These are phyloP conservation scores for Acholoe squamosa DNA, from an alignment of 2,888 invertebrate species.

Conservation along the genomic window DNA sequence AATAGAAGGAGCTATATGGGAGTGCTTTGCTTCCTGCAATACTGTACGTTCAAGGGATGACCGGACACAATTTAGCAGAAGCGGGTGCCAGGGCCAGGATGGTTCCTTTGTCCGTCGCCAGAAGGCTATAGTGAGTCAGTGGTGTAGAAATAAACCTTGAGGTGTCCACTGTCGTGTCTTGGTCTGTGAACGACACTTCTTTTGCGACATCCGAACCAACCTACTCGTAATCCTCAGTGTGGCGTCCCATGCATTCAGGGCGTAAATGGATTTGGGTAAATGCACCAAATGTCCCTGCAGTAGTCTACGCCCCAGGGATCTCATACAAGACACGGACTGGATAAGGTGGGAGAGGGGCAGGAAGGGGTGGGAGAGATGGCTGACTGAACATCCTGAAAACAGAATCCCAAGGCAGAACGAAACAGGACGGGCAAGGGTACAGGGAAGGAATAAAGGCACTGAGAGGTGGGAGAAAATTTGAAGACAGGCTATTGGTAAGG, in stretches of 20 bases:
- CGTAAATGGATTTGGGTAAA: conserved; percentile 12
- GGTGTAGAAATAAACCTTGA: background rate
- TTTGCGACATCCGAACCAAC: background rate
- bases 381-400: too few species aligned
- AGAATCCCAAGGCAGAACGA: too few species aligned
- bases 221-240: background rate
- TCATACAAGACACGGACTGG: background rate
- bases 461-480: too few species aligned
- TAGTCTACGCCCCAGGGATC: background rate
- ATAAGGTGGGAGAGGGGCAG: background rate
- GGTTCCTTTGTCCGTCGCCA: background rate
- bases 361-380: background rate
- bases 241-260: background rate
- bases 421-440: too few species aligned
- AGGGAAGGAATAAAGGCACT: too few species aligned
- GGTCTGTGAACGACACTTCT: background rate
- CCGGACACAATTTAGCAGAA: background rate
- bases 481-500: too few species aligned
- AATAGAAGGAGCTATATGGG: too few species aligned
- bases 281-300: background rate
- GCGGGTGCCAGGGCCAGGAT: background rate
- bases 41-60: background rate
- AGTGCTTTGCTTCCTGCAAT: too few species aligned
- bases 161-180: background rate
- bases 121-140: background rate